These are phyloP conservation scores for Brachionus paranguensis DNA, from an alignment of 1,140 invertebrate genomes.

Conservation along the genomic window DNA sequence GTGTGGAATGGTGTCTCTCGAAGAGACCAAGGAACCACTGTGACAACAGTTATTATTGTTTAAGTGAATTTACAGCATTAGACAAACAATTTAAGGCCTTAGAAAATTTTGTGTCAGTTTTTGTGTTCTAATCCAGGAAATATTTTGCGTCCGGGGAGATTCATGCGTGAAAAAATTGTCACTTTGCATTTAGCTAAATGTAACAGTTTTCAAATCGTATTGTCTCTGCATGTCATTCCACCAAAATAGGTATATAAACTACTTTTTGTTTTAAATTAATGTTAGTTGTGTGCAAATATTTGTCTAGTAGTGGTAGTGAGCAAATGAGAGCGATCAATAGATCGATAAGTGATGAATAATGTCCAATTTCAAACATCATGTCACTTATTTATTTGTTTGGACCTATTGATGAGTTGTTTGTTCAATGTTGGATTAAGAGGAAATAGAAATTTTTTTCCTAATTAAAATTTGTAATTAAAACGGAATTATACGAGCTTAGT, in stretches of 20 bases:
- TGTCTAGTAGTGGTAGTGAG: background rate
- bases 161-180: background rate
- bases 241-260: background rate
- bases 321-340: background rate
- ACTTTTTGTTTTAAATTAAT: background rate
- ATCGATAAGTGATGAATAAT: slow-evolving; percentile 24
- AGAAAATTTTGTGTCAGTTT: background rate
- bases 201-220: background rate
- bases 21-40: too few relatives aligned
- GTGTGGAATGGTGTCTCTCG: too few relatives aligned
- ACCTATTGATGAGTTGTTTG: slow-evolving; percentile 15
- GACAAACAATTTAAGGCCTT: background rate
- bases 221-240: background rate
- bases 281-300: background rate
- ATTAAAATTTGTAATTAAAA: slow-evolving; percentile 29
- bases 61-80: background rate
- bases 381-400: background rate
- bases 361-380: slow-evolving; percentile 1
- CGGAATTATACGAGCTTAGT: slow-evolving; percentile 2
- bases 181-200: background rate
- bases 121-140: background rate
- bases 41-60: background rate
- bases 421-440: slow-evolving; percentile 2
- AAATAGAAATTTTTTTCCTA: background rate
- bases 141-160: background rate